A percentile compares a stretch with the other conserved stretches of the same genome.
Evolutionary conservation across 2,888 invertebrate genomes (phyloP).

Genomic region (Megamerina dolium): DNA sequence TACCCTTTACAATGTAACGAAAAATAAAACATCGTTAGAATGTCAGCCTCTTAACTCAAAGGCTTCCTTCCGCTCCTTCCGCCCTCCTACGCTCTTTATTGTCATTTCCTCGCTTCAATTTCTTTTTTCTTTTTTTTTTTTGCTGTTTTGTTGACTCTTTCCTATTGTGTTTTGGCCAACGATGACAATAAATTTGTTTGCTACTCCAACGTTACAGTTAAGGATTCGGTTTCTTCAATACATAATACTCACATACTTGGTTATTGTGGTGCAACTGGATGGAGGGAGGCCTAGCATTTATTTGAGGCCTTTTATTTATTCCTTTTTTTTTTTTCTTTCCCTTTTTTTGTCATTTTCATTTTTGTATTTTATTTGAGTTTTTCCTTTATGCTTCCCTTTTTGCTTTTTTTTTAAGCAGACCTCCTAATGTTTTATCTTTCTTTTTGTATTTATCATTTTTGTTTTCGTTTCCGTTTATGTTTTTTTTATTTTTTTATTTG

Average conservation of each 20-base stretch:
- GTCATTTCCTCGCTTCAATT: too few species aligned
- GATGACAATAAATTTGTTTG: too few species aligned
- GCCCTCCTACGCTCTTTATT: too few species aligned
- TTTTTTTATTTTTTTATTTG: too few species aligned
- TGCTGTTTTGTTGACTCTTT: constrained; percentile 6
- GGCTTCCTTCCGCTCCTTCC: too few species aligned
- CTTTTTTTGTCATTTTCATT: background rate
- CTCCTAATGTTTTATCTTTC: background rate
- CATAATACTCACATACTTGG: background rate
- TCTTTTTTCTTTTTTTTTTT: too few species aligned
- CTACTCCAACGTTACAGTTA: too few species aligned
- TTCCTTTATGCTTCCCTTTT: background rate
- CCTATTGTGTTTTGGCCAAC: background rate
- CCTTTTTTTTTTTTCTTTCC: background rate
- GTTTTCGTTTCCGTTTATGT: too few species aligned
- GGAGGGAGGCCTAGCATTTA: background rate
- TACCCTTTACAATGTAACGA: too few species aligned
- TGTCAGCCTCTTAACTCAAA: too few species aligned
- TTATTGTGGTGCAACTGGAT: too few species aligned
- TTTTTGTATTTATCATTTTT: background rate
- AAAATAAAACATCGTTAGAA: too few species aligned
- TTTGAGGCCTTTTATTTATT: background rate
- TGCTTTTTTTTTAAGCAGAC: background rate
- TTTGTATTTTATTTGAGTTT: constrained; percentile 1
- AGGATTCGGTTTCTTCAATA: background rate